Conservation (phyloP, 2,888 invertebrate genomes). For the Aromia moschata region DNA sequence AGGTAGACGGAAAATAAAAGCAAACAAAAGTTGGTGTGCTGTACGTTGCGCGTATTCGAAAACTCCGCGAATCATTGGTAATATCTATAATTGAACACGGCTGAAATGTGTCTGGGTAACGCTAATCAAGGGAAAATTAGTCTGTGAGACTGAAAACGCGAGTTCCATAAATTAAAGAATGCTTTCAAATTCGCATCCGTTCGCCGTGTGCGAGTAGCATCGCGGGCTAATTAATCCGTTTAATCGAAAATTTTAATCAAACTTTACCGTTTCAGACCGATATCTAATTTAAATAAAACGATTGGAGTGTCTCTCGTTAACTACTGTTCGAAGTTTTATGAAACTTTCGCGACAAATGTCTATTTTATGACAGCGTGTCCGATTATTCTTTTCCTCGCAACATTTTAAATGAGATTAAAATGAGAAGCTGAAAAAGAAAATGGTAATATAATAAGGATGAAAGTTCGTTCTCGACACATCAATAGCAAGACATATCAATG, state of each 20-base stretch:
- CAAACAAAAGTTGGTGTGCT: too few relatives aligned
- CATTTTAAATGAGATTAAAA: too few relatives aligned
- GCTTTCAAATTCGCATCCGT: constrained; percentile 44
- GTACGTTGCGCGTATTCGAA: constrained; percentile 1
- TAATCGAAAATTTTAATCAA: constrained; percentile 42
- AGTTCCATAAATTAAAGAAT: constrained; percentile 52
- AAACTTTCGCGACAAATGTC: neutral
- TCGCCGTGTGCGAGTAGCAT: constrained; percentile 11
- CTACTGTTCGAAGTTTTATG: constrained; percentile 22
- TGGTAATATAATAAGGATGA: too few relatives aligned
- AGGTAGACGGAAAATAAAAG: too few relatives aligned
- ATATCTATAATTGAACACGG: constrained; percentile 44
- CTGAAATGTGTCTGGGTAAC: constrained; percentile 39
- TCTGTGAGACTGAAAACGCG: constrained; percentile 49
- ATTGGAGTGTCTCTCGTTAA: constrained; percentile 38
- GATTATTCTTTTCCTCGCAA: too few relatives aligned
- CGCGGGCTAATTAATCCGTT: constrained; percentile 39
- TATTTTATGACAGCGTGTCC: too few relatives aligned
- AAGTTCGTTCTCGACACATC: too few relatives aligned
- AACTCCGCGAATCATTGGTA: constrained; percentile 12
- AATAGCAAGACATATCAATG: too few relatives aligned
- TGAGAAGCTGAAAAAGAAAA: too few relatives aligned
- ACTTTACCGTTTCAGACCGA: constrained; percentile 30
- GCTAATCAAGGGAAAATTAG: constrained; percentile 51
- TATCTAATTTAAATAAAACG: constrained; percentile 40